phyloP scores from a whole-genome alignment of 64 coral and sea anemone genomes.

The Trachythela sp. region DNA sequence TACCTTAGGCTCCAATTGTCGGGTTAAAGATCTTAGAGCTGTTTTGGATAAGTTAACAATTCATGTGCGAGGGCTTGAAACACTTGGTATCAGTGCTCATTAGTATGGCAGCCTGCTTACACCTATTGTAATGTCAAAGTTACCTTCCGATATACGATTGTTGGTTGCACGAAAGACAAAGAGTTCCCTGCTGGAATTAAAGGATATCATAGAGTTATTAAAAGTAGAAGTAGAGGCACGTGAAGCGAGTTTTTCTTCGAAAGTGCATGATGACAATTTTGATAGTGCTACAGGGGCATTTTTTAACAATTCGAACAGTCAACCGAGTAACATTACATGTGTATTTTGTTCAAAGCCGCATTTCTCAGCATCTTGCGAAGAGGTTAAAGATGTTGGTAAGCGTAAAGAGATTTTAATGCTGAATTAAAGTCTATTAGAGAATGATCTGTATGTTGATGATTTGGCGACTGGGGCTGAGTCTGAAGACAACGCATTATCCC shows the following conservation, averaged over 20 bases:
- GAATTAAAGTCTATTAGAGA: too few relatives aligned
- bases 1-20: not conserved
- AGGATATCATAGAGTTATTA: not conserved
- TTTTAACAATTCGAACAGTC: not conserved
- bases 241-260: not conserved
- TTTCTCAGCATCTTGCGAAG: not conserved
- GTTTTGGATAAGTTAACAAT: not conserved
- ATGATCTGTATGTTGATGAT: conserved; percentile 10
- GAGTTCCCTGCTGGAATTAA: not conserved
- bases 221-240: conserved; percentile 5
- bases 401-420: not conserved
- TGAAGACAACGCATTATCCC: not conserved
- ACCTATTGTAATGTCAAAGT: not conserved
- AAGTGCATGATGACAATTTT: not conserved
- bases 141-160: not conserved
- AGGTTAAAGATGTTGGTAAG: not conserved
- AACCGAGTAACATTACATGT: not conserved
- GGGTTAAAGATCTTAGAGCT: too few relatives aligned
- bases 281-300: conserved; percentile 1
- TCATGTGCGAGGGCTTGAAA: not conserved
- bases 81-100: not conserved
- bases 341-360: not conserved
- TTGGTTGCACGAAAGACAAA: not conserved
- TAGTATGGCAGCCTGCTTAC: too few relatives aligned
- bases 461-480: not conserved